A percentile compares a stretch with the other conserved stretches of the same genome.
phyloP scores from a whole-genome alignment of 2,113 vertebrate genomes.

The Kobus ellipsiprymnus region DNA sequence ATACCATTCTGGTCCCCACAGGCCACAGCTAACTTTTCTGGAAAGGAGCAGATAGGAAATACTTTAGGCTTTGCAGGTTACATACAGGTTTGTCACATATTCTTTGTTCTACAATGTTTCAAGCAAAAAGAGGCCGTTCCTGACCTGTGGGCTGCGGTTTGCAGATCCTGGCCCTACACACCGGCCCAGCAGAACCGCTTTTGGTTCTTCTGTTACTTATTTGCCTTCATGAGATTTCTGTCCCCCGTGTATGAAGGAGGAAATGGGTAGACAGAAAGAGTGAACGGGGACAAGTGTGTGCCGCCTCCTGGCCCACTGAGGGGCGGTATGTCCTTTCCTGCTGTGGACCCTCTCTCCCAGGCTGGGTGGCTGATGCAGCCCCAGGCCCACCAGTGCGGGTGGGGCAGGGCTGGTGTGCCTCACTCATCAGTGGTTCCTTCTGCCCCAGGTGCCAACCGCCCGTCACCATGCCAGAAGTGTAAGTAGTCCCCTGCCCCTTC shows the following conservation, averaged over 20 bases:
- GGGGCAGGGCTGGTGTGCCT: neutral
- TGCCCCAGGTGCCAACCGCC: constrained; percentile 18
- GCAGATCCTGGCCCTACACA: neutral
- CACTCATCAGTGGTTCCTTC: neutral
- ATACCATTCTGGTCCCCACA: neutral
- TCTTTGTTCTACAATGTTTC: neutral
- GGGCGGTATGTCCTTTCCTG: neutral
- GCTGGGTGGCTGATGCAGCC: neutral
- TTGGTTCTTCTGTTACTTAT: neutral
- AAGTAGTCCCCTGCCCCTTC: constrained; percentile 53
- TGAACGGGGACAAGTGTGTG: neutral
- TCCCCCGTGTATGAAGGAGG: neutral
- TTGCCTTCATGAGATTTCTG: neutral
- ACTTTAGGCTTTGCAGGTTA: neutral
- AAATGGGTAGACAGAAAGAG: neutral
- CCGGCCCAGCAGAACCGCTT: neutral
- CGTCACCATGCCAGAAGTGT: constrained; percentile 80
- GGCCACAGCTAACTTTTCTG: neutral
- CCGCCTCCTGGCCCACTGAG: no score
- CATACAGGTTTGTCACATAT: rapidly evolving
- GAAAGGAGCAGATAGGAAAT: neutral
- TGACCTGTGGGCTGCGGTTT: neutral
- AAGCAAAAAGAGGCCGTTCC: neutral
- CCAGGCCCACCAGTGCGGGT: neutral
- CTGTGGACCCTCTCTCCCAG: neutral